Percentiles rank a stretch among this genome's conserved stretches.
These are phyloP conservation scores for Caenorhabditis zanzibari DNA, from an alignment of 2,888 invertebrate species.

Conservation along the genomic window DNA sequence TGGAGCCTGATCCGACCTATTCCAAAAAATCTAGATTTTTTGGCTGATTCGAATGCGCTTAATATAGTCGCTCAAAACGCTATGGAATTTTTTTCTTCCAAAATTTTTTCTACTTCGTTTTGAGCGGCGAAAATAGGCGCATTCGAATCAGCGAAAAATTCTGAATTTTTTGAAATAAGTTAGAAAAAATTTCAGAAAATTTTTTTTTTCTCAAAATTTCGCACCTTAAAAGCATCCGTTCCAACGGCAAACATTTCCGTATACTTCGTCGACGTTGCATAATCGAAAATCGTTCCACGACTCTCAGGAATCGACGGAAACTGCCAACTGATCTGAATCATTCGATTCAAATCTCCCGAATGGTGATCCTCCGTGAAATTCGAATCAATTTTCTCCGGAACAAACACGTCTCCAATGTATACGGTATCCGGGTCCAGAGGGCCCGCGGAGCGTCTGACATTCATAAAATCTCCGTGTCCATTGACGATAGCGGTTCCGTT, in stretches of 20 bases:
- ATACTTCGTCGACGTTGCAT: not conserved
- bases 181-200: too few species aligned
- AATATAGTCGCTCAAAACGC: too few species aligned
- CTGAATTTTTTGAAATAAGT: too few species aligned
- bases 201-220: too few species aligned
- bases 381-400: not conserved
- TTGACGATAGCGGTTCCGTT: slow-evolving; percentile 3
- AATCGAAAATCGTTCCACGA: not conserved
- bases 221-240: not conserved
- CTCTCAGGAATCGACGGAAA: not conserved
- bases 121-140: too few species aligned
- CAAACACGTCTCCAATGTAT: slow-evolving; percentile 3
- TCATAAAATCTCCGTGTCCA: not conserved
- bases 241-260: slow-evolving; percentile 1
- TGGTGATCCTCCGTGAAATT: not conserved
- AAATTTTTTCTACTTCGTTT: too few species aligned
- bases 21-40: too few species aligned
- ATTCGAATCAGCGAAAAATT: too few species aligned
- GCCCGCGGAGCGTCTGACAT: not conserved
- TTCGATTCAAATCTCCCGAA: not conserved
- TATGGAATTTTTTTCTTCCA: too few species aligned
- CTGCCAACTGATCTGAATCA: not conserved
- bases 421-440: not conserved
- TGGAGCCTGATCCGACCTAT: too few species aligned
- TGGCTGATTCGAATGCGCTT: too few species aligned